Evolutionary conservation across 2,888 invertebrate genomes (phyloP).

Genomic region (Punctoribates punctum): DNA sequence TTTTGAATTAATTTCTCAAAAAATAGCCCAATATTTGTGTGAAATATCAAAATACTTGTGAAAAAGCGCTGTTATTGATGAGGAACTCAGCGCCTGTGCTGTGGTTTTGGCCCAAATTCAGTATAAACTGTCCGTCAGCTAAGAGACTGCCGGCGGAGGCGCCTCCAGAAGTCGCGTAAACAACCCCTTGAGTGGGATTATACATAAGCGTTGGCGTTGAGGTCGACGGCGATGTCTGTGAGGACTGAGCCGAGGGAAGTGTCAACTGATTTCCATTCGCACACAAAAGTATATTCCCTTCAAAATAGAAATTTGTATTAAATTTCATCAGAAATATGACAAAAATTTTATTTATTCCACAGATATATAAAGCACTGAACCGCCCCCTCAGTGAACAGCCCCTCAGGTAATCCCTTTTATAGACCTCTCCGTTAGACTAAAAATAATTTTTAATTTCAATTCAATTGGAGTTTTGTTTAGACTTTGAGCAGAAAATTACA

Average conservation of each 20-base stretch:
- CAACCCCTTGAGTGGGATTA: conserved; percentile 55
- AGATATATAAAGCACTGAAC: too few relatives aligned
- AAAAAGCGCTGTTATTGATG: conserved; percentile 26
- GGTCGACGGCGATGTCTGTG: not conserved
- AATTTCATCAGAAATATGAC: too few relatives aligned
- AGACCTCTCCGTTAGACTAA: too few relatives aligned
- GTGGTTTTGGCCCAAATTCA: conserved; percentile 53
- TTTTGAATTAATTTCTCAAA: too few relatives aligned
- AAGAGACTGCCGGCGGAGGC: conserved; percentile 44
- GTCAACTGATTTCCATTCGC: conserved; percentile 21
- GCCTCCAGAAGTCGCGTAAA: conserved; percentile 53
- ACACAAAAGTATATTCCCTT: conserved; percentile 31
- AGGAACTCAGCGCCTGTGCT: conserved; percentile 16
- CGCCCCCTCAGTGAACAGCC: too few relatives aligned
- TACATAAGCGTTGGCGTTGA: conserved; percentile 52
- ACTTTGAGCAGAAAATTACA: not conserved
- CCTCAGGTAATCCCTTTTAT: too few relatives aligned
- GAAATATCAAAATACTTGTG: not conserved
- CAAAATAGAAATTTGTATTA: too few relatives aligned
- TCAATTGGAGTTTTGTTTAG: too few relatives aligned
- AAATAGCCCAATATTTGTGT: not conserved
- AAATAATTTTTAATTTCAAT: too few relatives aligned
- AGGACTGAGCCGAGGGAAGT: not conserved
- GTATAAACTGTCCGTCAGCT: conserved; percentile 51
- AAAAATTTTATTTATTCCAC: too few relatives aligned